phyloP scores from a whole-genome alignment of 2,888 invertebrate genomes.

The Sesia apiformis region DNA sequence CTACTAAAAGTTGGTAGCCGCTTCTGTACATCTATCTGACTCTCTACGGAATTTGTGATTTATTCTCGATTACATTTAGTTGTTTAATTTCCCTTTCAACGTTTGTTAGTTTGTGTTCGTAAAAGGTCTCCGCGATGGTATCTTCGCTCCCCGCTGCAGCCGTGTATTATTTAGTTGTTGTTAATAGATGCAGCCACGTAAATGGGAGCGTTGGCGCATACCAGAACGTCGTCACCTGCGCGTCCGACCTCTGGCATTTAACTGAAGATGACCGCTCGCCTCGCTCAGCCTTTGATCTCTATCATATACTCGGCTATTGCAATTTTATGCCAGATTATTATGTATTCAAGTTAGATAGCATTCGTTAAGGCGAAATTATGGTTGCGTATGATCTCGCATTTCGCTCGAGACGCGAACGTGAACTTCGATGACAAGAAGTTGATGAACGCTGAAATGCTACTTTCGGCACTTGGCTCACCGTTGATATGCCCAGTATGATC shows the following conservation, averaged over 20 bases:
- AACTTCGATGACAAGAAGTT: no score
- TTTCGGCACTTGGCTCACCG: no score
- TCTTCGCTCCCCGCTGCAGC: neutral
- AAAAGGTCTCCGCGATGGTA: no score
- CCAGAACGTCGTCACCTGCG: constrained; percentile 28
- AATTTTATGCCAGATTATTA: constrained; percentile 57
- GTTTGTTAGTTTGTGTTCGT: no score
- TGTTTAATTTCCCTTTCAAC: no score
- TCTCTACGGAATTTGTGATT: no score
- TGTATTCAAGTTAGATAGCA: constrained; percentile 32
- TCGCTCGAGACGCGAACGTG: no score
- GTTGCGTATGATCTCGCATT: constrained; percentile 15
- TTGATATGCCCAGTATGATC: no score
- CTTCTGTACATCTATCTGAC: no score
- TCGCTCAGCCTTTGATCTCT: constrained; percentile 55
- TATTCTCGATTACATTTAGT: no score
- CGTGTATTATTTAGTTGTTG: neutral
- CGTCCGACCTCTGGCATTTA: constrained; percentile 55
- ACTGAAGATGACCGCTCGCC: constrained; percentile 52
- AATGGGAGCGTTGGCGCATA: constrained; percentile 37
- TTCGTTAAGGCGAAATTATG: constrained; percentile 42
- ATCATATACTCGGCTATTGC: constrained; percentile 39
- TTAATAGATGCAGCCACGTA: neutral
- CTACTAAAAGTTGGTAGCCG: no score
- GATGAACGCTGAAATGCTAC: no score